These are phyloP conservation scores for Tuberolachnus salignus DNA, from an alignment of 2,888 invertebrate genomes.

Conservation along the genomic window DNA sequence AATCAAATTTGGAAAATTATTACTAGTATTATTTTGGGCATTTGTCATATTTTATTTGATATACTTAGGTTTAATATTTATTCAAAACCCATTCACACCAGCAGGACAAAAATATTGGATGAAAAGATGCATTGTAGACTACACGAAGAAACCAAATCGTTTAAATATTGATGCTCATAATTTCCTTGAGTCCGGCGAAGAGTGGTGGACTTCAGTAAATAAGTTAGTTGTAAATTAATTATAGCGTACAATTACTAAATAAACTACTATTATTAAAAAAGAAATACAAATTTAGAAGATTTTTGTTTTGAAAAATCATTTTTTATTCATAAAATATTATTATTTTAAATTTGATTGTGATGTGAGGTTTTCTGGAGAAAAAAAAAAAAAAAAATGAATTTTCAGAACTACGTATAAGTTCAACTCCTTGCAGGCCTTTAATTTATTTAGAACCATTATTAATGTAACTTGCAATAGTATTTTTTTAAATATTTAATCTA, in stretches of 20 bases:
- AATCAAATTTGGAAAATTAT: constrained; percentile 3
- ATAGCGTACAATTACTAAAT: background rate
- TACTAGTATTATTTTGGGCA: too few relatives aligned
- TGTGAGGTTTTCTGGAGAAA: too few relatives aligned
- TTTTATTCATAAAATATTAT: too few relatives aligned
- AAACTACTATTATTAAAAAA: background rate
- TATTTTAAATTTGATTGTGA: too few relatives aligned
- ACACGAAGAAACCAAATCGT: constrained; percentile 75
- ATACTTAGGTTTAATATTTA: constrained; percentile 70
- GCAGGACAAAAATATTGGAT: constrained; percentile 85
- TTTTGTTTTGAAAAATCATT: too few relatives aligned
- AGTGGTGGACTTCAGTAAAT: constrained; percentile 73
- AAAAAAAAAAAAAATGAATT: too few relatives aligned
- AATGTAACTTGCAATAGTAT: background rate
- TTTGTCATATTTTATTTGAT: too few relatives aligned
- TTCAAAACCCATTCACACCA: constrained; percentile 81
- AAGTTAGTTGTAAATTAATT: constrained; percentile 61
- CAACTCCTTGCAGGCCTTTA: background rate
- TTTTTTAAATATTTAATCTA: too few relatives aligned
- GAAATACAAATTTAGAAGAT: too few relatives aligned
- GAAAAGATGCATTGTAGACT: constrained; percentile 76
- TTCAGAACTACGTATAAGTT: too few relatives aligned
- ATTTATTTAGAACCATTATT: background rate
- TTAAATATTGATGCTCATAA: constrained; percentile 71
- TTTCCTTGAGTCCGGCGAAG: constrained; percentile 63